phyloP scores from a whole-genome alignment of 2,113 vertebrate species.

The Chaenocephalus aceratus region DNA sequence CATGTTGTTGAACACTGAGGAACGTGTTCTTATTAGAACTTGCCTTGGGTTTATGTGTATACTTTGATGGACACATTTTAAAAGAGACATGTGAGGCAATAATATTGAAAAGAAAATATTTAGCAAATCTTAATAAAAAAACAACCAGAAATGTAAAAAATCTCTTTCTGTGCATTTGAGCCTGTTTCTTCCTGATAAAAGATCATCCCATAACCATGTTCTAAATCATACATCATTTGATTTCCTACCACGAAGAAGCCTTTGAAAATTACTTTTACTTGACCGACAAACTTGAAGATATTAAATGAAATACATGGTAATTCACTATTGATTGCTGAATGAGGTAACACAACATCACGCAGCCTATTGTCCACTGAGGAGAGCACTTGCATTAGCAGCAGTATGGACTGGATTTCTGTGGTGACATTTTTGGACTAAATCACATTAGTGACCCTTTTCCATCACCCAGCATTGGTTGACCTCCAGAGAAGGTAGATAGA shows the following conservation, averaged over 20 bases:
- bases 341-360: too few relatives aligned
- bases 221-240: not conserved
- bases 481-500: too few relatives aligned
- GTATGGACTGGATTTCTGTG: too few relatives aligned
- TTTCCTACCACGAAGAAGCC: not conserved
- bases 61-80: not conserved
- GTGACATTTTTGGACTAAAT: too few relatives aligned
- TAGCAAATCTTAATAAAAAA: not conserved
- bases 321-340: too few relatives aligned
- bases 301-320: too few relatives aligned
- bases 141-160: not conserved
- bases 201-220: not conserved
- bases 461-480: too few relatives aligned
- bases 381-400: too few relatives aligned
- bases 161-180: not conserved
- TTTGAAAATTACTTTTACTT: not conserved
- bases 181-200: not conserved
- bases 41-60: not conserved
- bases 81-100: not conserved
- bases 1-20: conserved; percentile 93
- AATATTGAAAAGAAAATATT: not conserved
- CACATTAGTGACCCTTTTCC: too few relatives aligned
- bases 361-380: too few relatives aligned
- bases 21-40: not conserved
- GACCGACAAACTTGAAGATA: not conserved